phyloP scores from a whole-genome alignment of 2,797 vertebrate genomes.

The Anisognathus igniventris region DNA sequence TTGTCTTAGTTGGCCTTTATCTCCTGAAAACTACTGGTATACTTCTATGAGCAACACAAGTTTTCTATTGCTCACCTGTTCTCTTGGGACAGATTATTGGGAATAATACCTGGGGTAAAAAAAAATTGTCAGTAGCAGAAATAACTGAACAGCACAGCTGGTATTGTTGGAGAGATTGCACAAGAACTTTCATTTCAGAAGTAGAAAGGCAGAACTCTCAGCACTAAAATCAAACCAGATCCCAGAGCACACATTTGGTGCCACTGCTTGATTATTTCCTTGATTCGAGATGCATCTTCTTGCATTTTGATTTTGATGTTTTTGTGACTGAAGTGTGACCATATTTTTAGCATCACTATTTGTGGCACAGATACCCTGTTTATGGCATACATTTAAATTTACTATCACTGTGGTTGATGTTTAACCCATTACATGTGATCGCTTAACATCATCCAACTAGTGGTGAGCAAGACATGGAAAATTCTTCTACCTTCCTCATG shows the following conservation, averaged over 20 bases:
- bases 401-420: neutral
- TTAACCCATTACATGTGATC: neutral
- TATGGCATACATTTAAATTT: neutral
- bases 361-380: neutral
- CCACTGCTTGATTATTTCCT: neutral
- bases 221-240: neutral
- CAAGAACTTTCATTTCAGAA: neutral
- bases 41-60: neutral
- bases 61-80: neutral
- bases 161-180: fast-evolving
- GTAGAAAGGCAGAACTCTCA: neutral
- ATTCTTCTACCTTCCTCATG: neutral
- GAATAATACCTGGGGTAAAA: neutral
- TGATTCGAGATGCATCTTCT: neutral
- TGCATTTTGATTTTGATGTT: neutral
- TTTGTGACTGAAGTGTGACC: neutral
- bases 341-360: neutral
- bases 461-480: neutral
- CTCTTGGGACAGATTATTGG: neutral
- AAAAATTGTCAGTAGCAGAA: neutral
- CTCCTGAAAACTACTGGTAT: neutral
- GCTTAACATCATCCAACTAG: neutral
- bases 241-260: neutral
- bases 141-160: neutral
- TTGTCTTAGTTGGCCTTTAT: neutral